Evolutionary conservation across 2,888 invertebrate species (phyloP), one percentile per base, ranked within the genome.

Genomic region (Acanthococcus lagerstroemiae): DNA sequence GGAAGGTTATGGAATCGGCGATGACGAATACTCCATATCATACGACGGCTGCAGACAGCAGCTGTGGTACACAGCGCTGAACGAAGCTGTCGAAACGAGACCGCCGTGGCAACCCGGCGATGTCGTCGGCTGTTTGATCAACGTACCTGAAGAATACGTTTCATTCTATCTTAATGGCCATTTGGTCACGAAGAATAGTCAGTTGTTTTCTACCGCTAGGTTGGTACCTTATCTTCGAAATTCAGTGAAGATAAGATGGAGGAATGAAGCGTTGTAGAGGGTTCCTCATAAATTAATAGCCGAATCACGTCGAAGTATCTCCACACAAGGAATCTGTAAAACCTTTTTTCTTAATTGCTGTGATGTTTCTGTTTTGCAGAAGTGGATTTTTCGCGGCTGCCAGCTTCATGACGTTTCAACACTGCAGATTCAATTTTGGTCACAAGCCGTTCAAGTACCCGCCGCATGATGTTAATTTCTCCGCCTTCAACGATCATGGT

Each of bases 371-470:
- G 26, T 56, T 55, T 55, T 44, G 5, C 76, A 91, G 90, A 71
- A 82, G 83, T 71, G 94, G 94, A 27, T 94, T 91, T 77, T 95
- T 90, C 78, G 93, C 95, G 7, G 95, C 93, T 3, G 95, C 94
- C 3, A 94, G 92, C 76, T 94, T 95, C 77, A 95, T 94, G 94
- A 90, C 93, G 69, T 95, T 92, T 80, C 95, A 95, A 76, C 94
- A 94, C 74, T 93, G 93, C 77, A 82, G 85, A 56, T 95, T 95
- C 78, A 95, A 95, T 78, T 95, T 95, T 77, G 95, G 95, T 63
- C 80, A 84, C 68, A 81, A 83, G 69, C 84, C 88, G 1, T 95
- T 94, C 78, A 80, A 79, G 71, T 86, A 79, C 79, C 86, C 91
- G 48, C 93, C 94, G 0, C 75, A 75, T 3, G 82, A 83, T 72